Percentiles rank a stretch among this genome's conserved stretches.
Evolutionary conservation across 2,113 vertebrate genomes (phyloP).

Genomic region (Trachemys scripta): DNA sequence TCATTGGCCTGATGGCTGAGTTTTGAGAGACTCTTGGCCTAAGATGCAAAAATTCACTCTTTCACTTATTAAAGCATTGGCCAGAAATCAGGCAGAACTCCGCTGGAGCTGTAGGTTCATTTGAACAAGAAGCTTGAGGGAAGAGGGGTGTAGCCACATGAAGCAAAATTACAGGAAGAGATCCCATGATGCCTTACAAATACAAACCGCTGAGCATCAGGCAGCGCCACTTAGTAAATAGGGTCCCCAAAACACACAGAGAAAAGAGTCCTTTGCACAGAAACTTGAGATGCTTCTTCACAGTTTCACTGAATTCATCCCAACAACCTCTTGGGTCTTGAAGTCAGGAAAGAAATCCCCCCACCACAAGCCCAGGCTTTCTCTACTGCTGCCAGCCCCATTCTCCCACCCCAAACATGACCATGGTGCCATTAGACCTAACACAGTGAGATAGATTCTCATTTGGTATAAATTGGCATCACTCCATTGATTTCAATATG

Average conservation of each 20-base stretch:
- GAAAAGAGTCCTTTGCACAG: not conserved
- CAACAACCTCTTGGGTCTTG: rapidly evolving
- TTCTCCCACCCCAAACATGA: not conserved
- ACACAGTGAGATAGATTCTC: not conserved
- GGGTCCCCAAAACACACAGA: not conserved
- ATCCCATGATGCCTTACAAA: not conserved
- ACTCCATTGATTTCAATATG: not conserved
- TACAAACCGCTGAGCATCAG: not conserved
- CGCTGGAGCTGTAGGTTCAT: not conserved
- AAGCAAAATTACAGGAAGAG: not conserved
- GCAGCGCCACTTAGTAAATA: not conserved
- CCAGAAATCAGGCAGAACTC: not conserved
- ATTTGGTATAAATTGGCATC: not conserved
- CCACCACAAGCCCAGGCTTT: rapidly evolving
- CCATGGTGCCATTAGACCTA: not conserved
- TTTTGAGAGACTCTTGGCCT: not conserved
- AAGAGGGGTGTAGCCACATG: not conserved
- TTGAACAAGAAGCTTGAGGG: not conserved
- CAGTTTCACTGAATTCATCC: not conserved
- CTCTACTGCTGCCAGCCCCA: not conserved
- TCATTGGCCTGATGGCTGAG: not conserved
- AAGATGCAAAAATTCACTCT: not conserved
- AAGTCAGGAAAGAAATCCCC: not conserved
- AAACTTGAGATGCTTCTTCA: not conserved
- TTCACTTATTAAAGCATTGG: not conserved